Conservation (phyloP, 2,888 invertebrate genomes). For the Phortica magna region DNA sequence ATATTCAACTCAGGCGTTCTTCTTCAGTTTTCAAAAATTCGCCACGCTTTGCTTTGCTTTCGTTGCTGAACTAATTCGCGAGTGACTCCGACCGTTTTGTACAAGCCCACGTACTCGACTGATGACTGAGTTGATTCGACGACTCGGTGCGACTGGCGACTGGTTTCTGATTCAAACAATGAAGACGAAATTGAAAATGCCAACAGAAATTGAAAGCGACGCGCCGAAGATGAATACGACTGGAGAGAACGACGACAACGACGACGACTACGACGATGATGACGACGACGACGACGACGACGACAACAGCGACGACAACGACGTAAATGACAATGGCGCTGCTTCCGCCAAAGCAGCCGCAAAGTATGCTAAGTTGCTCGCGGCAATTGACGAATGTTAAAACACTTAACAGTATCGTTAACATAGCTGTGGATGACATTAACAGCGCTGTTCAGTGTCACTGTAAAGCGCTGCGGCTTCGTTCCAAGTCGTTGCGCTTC, state of each 20-base stretch:
- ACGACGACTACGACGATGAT: constrained; percentile 35
- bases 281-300: constrained; percentile 36
- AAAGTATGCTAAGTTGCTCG: constrained; percentile 49
- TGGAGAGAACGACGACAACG: constrained; percentile 7
- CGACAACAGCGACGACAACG: constrained; percentile 43
- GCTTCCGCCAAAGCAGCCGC: constrained; percentile 39
- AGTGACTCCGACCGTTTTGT: constrained; percentile 41
- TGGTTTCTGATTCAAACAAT: constrained; percentile 2
- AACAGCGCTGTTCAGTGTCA: constrained; percentile 34
- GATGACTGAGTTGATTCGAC: constrained; percentile 18
- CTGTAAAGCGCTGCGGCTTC: not conserved
- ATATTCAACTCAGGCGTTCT: not conserved
- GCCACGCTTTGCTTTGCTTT: not conserved
- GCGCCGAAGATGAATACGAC: constrained; percentile 20
- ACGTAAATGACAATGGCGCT: constrained; percentile 49
- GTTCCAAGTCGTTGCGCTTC: not conserved
- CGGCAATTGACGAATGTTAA: not conserved
- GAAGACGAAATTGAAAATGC: not conserved
- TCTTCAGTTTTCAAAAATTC: not conserved
- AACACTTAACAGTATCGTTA: no score
- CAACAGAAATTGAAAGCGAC: constrained; percentile 11
- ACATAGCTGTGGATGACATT: constrained; percentile 28
- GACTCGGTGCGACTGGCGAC: constrained; percentile 10
- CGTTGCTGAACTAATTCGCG: constrained; percentile 19
- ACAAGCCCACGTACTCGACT: constrained; percentile 43